Base-by-base conservation (phyloP, 2,888 invertebrate genomes). In the Cryptus armator region DNA sequence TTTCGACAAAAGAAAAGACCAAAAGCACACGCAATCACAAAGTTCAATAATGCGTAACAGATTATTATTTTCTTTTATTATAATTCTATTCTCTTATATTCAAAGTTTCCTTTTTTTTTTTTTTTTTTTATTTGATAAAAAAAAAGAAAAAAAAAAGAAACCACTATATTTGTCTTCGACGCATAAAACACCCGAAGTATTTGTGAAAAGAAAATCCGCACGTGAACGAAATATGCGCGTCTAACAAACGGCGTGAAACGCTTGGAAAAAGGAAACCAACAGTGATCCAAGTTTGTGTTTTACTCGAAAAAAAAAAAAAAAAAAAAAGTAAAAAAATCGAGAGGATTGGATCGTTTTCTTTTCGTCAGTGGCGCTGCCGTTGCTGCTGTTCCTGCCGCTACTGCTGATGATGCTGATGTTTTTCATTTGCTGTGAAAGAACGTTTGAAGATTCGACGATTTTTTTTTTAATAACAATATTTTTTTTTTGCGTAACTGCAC, bases 1-100 rank as follows among this genome's bases (percentile, higher is more conserved):
- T 92, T 91, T 86, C 87, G 77, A 72, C 32, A 64, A 29, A 29
- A 7, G 32, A 66, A 78, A 71, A 37, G 14, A 56, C 24, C 2
- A 56, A 51, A 74, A 53, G 9, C 12, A 46, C 51, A 48, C 24
- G 48, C 51, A 37, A 68, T 9, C 19, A 75, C 16, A 66, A 19
- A 29, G 16, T 16, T 16, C 46, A 32, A 68, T 48, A 43, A 37
- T 46, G 29, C 43, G 43, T 68, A 29, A 70, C 48, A 29, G 56
- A 44, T 46, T 64, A 12, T 66, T 51, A 51, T 16, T 48, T 48
- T 53, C 59, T 46, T 24, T 48, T 75, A 14, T n/a, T 37, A 6
- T 46, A 12, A 53, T 43, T 43, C 56, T 51, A n/a, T 72, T 77
- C 37, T 53, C 56, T 51, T 44, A 43, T 5, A 72, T 29, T 72